Evolutionary conservation across 2,888 invertebrate genomes (phyloP).

Genomic region (Argynnis bischoffii): DNA sequence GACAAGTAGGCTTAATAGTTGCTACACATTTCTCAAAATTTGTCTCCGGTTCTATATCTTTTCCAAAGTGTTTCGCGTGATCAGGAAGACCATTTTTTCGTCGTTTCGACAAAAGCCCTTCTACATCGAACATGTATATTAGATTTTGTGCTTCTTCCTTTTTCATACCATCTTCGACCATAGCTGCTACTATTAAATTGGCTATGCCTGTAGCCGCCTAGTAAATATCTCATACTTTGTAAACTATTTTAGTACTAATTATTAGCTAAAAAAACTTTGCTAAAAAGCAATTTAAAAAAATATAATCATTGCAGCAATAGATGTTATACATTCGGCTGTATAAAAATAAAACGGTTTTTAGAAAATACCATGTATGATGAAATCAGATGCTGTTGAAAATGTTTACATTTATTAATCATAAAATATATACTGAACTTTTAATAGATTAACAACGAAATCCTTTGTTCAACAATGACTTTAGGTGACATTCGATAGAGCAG

Average conservation of each 20-base stretch:
- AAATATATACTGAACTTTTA: too few relatives aligned
- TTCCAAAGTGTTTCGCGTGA: slow-evolving; percentile 88
- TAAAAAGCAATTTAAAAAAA: not conserved
- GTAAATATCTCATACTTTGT: slow-evolving; percentile 1
- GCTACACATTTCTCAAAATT: slow-evolving; percentile 90
- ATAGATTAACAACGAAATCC: too few relatives aligned
- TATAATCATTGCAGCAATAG: not conserved
- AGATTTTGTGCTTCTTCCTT: slow-evolving; percentile 88
- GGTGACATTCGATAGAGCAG: too few relatives aligned
- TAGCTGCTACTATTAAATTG: slow-evolving; percentile 92
- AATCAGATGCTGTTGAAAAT: too few relatives aligned
- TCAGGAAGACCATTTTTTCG: slow-evolving; percentile 85
- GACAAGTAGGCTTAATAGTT: slow-evolving; percentile 91
- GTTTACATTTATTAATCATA: too few relatives aligned
- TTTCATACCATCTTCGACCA: slow-evolving; percentile 87
- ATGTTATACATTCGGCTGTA: not conserved
- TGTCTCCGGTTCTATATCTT: slow-evolving; percentile 89
- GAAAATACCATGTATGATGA: too few relatives aligned
- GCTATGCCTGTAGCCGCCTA: slow-evolving; percentile 97
- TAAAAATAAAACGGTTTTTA: too few relatives aligned
- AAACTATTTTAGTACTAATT: not conserved
- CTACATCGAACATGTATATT: slow-evolving; percentile 97
- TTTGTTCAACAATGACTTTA: too few relatives aligned
- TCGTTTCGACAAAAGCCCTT: slow-evolving; percentile 90
- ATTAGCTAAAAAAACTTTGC: too few relatives aligned